phyloP scores from a whole-genome alignment of 2,797 vertebrate genomes.

The Merluccius polli region DNA sequence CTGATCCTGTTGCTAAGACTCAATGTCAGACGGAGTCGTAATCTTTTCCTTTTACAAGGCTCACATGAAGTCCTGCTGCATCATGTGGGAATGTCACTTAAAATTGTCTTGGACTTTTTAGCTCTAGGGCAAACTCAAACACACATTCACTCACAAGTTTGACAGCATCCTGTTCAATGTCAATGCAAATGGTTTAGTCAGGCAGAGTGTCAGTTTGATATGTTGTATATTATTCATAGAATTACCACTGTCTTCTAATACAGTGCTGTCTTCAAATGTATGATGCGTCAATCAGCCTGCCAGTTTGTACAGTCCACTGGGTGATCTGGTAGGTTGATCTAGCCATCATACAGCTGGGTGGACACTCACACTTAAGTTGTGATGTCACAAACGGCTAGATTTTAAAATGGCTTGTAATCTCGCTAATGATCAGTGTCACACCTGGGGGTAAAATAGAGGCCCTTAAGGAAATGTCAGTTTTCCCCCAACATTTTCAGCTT shows the following conservation, averaged over 20 bases:
- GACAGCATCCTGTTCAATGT: not conserved
- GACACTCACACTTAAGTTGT: too few relatives aligned
- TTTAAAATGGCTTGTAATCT: too few relatives aligned
- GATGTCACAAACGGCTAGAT: too few relatives aligned
- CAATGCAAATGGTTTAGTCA: not conserved
- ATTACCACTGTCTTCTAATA: not conserved
- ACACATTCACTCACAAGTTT: not conserved
- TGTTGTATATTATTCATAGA: not conserved
- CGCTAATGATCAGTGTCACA: too few relatives aligned
- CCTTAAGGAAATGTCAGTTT: not conserved
- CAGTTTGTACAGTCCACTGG: not conserved
- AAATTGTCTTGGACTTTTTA: conserved; percentile 24
- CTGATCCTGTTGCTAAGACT: not conserved
- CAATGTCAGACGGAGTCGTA: conserved; percentile 36
- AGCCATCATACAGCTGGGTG: too few relatives aligned
- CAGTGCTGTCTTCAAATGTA: not conserved
- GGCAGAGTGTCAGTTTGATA: not conserved
- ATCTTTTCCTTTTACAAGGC: conserved; percentile 23
- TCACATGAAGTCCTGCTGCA: not conserved
- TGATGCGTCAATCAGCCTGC: too few relatives aligned
- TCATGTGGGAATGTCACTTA: not conserved
- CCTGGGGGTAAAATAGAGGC: too few relatives aligned
- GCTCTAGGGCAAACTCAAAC: not conserved
- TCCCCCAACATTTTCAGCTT: too few relatives aligned
- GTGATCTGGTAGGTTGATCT: too few relatives aligned